Evolutionary conservation across 2,888 invertebrate species (phyloP).

Genomic region (Ormyrus labotus): DNA sequence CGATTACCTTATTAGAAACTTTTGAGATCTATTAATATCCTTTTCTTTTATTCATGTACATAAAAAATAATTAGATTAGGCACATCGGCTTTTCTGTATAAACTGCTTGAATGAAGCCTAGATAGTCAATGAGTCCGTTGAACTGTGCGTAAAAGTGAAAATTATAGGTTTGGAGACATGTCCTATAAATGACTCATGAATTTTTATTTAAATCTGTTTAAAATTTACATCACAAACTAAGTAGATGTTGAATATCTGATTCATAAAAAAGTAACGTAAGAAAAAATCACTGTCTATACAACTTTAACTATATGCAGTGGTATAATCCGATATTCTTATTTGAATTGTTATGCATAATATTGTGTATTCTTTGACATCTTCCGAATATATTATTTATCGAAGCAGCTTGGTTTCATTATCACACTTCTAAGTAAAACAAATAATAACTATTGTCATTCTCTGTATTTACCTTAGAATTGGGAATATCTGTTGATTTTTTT

Average conservation of each 20-base stretch:
- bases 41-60: not conserved
- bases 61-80: constrained; percentile 32
- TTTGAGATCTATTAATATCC: constrained; percentile 1
- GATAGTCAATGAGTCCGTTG: constrained; percentile 29
- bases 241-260: constrained; percentile 43
- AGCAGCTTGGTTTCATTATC: constrained; percentile 1
- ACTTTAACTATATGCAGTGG: constrained; percentile 4
- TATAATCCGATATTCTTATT: constrained; percentile 38
- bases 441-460: too few species aligned
- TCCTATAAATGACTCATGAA: constrained; percentile 50
- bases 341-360: constrained; percentile 44
- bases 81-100: not conserved
- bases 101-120: not conserved
- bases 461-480: too few species aligned
- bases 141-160: constrained; percentile 48
- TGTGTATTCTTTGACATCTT: constrained; percentile 31
- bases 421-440: too few species aligned
- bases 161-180: constrained; percentile 44
- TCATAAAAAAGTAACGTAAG: constrained; percentile 38
- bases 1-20: not conserved
- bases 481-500: too few species aligned
- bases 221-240: constrained; percentile 51
- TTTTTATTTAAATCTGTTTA: constrained; percentile 50
- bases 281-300: constrained; percentile 29
- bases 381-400: constrained; percentile 20